phyloP scores from a whole-genome alignment of 2,888 invertebrate genomes.

The Cataglyphis altisquamis region DNA sequence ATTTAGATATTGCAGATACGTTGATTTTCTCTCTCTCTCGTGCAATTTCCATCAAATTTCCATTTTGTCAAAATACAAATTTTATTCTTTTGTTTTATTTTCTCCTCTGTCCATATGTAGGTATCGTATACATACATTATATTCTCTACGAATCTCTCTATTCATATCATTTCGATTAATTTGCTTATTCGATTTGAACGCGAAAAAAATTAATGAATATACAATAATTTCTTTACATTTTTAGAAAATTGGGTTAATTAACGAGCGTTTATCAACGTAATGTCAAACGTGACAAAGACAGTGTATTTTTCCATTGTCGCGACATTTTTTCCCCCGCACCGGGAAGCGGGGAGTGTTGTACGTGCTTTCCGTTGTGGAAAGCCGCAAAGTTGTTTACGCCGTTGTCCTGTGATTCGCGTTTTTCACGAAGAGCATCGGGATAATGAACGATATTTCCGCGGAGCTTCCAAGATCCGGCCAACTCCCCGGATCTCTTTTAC shows the following conservation, averaged over 20 bases:
- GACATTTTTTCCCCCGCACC: conserved; percentile 56
- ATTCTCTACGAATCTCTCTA: not conserved
- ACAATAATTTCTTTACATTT: not conserved
- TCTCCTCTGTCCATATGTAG: not conserved
- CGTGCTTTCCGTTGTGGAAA: conserved; percentile 37
- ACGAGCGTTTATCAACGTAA: not conserved
- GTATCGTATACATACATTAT: not conserved
- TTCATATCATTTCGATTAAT: not conserved
- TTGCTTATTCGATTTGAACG: not conserved
- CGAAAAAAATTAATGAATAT: not conserved
- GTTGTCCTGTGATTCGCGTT: conserved; percentile 66
- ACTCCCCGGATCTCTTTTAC: not conserved
- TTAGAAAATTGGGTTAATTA: not conserved
- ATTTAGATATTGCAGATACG: conserved; percentile 17
- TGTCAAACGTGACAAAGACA: not conserved
- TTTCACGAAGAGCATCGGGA: conserved; percentile 50
- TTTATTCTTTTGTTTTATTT: not conserved
- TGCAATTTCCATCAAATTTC: conserved; percentile 25
- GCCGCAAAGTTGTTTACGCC: conserved; percentile 64
- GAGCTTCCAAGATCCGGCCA: conserved; percentile 46
- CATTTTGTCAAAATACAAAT: conserved; percentile 9
- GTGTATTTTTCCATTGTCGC: conserved; percentile 17
- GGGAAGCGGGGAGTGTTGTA: not conserved
- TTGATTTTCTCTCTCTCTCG: conserved; percentile 6
- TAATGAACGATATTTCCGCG: conserved; percentile 71